These are phyloP conservation scores for Caradrina clavipalpis DNA, from an alignment of 2,888 invertebrate genomes.

Conservation along the genomic window DNA sequence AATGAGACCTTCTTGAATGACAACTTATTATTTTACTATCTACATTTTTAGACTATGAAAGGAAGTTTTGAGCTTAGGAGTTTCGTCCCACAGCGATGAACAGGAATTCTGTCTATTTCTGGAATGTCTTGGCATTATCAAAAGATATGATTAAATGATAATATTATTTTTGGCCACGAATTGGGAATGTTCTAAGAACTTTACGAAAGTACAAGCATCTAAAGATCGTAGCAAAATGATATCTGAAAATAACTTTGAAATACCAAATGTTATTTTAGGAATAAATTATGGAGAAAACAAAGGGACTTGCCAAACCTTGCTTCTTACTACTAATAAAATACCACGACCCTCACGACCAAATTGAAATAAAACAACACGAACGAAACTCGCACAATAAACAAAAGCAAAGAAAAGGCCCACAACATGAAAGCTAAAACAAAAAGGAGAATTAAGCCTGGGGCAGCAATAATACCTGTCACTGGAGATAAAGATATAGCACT, in stretches of 20 bases:
- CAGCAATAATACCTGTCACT: conserved; percentile 59
- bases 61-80: conserved; percentile 2
- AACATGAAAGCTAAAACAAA: conserved; percentile 37
- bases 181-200: neutral
- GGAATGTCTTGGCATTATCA: neutral
- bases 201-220: neutral
- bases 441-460: conserved; percentile 39
- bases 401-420: conserved; percentile 15
- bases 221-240: neutral
- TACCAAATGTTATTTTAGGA: neutral
- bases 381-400: conserved; percentile 8
- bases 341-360: neutral
- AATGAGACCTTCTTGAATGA: conserved; percentile 36
- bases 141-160: neutral
- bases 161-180: conserved; percentile 1
- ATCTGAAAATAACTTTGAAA: conserved; percentile 12
- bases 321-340: neutral
- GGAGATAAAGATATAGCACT: conserved; percentile 60
- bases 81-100: neutral
- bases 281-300: neutral
- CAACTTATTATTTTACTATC: conserved; percentile 38
- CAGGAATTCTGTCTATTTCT: conserved; percentile 17
- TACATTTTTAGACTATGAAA: conserved; percentile 19
- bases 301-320: neutral
- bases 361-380: conserved; percentile 16